These are phyloP conservation scores for Dinomys branickii DNA, from an alignment of 2,113 vertebrate genomes.

Conservation along the genomic window DNA sequence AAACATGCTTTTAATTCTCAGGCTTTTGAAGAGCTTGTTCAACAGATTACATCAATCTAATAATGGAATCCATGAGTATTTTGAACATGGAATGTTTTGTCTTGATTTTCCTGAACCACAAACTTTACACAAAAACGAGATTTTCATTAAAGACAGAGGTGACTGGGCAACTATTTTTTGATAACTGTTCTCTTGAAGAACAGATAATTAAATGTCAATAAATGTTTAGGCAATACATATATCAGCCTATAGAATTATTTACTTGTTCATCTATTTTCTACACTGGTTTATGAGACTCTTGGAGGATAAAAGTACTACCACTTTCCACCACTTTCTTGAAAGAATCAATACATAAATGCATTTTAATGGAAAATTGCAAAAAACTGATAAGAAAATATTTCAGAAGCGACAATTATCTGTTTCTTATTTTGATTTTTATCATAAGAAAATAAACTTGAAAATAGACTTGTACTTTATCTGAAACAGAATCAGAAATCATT, in stretches of 20 bases:
- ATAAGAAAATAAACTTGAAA: neutral
- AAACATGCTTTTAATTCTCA: neutral
- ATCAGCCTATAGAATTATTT: neutral
- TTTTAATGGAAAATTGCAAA: neutral
- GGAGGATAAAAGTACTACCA: neutral
- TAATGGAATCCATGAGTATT: neutral
- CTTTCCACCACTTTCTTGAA: neutral
- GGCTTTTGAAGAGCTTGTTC: neutral
- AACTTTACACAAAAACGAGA: neutral
- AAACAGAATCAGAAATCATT: neutral
- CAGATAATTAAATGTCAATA: neutral
- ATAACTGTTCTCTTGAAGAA: neutral
- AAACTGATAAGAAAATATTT: neutral
- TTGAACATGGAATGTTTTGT: neutral
- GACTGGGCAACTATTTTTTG: neutral
- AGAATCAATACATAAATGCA: neutral
- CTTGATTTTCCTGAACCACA: neutral
- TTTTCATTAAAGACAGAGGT: neutral
- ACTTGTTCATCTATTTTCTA: neutral
- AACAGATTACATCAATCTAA: neutral
- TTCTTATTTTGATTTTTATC: neutral
- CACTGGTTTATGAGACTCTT: neutral
- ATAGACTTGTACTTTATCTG: neutral
- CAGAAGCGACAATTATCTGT: neutral
- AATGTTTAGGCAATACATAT: neutral